Evolutionary conservation across 2,113 vertebrate genomes (phyloP).

Genomic region (Hippoglossus stenolepis): DNA sequence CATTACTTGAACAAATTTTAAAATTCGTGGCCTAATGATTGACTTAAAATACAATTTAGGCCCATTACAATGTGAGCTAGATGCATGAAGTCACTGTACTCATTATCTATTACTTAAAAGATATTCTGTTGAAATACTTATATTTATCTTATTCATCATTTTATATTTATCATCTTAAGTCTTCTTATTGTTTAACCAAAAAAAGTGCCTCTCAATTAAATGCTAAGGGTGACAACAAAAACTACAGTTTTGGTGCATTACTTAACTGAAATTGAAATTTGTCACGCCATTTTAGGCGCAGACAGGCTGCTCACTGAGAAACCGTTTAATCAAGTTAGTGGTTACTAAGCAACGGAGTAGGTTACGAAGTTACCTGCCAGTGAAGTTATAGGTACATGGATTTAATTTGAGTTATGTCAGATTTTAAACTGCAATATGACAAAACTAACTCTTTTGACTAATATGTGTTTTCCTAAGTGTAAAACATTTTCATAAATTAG

Average conservation of each 20-base stretch:
- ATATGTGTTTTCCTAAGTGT: not conserved
- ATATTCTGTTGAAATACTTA: not conserved
- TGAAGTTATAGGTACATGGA: not conserved
- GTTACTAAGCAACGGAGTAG: constrained; percentile 12
- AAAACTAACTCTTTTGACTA: not conserved
- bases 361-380: not conserved
- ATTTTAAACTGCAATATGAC: not conserved
- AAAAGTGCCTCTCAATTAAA: not conserved
- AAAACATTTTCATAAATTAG: too few relatives aligned
- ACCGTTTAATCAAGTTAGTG: not conserved
- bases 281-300: not conserved
- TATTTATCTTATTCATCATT: not conserved
- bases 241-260: constrained; percentile 17
- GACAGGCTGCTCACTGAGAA: not conserved
- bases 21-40: not conserved
- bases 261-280: not conserved
- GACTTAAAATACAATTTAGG: not conserved
- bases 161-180: not conserved
- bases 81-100: not conserved
- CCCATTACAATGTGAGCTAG: too few relatives aligned
- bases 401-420: constrained; percentile 1
- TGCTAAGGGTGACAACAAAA: constrained; percentile 2
- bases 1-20: not conserved
- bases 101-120: not conserved
- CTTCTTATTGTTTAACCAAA: not conserved